Evolutionary conservation across 2,888 invertebrate species (phyloP).

Genomic region (Cantharis rufa): DNA sequence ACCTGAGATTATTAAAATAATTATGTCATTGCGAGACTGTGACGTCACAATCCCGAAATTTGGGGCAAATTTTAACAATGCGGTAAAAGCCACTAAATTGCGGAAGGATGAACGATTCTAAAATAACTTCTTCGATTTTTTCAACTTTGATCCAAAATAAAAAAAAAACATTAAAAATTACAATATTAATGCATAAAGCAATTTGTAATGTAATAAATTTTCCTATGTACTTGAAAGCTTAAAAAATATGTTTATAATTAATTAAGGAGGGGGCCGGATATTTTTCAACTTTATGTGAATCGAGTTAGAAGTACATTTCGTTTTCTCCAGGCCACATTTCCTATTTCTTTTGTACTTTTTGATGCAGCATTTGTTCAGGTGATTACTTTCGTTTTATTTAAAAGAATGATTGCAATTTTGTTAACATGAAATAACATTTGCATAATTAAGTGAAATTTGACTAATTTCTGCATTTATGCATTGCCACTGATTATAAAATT

Average conservation of each 20-base stretch:
- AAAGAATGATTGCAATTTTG: neutral
- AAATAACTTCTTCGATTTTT: too few species aligned
- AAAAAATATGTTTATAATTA: neutral
- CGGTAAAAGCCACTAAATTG: too few species aligned
- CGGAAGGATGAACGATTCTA: too few species aligned
- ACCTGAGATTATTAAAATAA: too few species aligned
- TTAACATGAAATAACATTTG: neutral
- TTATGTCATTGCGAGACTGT: neutral
- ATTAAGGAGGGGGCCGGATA: neutral
- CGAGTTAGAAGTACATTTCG: neutral
- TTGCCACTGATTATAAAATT: neutral
- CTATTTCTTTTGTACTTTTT: neutral
- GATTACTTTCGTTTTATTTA: neutral
- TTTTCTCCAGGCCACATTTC: neutral
- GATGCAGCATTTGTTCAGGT: neutral
- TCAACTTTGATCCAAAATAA: neutral
- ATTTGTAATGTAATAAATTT: neutral
- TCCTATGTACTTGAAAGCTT: neutral
- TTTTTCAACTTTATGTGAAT: neutral
- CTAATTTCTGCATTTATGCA: neutral
- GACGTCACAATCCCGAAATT: too few species aligned
- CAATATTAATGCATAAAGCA: neutral
- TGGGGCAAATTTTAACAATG: too few species aligned
- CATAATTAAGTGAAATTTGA: neutral
- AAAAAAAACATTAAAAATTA: neutral